phyloP scores from a whole-genome alignment of 2,113 vertebrate species.

The Aegithalos caudatus region DNA sequence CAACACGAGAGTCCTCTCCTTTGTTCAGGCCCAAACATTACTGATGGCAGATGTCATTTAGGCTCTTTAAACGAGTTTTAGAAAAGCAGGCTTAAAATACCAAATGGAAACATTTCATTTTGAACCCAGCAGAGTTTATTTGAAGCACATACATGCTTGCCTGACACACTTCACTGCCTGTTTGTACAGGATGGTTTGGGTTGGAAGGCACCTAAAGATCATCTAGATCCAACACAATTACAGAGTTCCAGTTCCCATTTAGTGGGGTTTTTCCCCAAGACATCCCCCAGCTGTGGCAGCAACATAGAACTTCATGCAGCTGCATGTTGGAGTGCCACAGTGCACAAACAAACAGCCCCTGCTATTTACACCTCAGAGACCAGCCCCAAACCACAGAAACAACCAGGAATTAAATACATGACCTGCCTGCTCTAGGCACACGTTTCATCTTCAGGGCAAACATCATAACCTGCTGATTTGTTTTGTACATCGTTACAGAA shows the following conservation, averaged over 20 bases:
- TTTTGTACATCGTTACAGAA: not conserved
- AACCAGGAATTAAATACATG: not conserved
- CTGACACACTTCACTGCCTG: not conserved
- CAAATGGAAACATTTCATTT: not conserved
- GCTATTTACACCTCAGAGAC: not conserved
- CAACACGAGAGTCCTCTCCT: not conserved
- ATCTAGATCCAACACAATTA: not conserved
- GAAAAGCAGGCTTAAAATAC: not conserved
- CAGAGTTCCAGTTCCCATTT: not conserved
- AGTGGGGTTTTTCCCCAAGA: not conserved
- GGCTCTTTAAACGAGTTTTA: not conserved
- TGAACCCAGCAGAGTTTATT: not conserved
- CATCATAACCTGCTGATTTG: not conserved
- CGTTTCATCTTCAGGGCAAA: not conserved
- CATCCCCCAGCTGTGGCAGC: not conserved
- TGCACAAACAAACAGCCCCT: not conserved
- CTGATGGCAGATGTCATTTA: not conserved
- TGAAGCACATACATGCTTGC: not conserved
- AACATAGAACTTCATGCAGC: not conserved
- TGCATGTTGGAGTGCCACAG: fast-evolving
- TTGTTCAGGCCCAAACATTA: not conserved
- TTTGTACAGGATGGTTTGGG: not conserved
- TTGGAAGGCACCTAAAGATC: not conserved
- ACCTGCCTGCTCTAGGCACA: not conserved
- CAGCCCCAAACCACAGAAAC: not conserved